Conservation (phyloP, 2,888 invertebrate species). For the Ditula angustiorana region DNA sequence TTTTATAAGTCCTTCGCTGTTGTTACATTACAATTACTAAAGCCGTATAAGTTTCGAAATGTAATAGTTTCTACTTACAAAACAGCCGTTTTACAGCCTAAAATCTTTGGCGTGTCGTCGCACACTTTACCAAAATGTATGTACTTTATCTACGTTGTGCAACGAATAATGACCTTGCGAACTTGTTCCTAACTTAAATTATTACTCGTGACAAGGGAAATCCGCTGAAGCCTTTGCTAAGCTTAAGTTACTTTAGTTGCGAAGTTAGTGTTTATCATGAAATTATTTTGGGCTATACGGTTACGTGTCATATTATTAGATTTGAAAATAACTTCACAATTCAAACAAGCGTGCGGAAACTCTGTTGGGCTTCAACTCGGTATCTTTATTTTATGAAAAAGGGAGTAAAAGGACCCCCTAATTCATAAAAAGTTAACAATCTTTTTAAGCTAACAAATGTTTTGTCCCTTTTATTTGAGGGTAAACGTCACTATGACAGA, state of each 20-base stretch:
- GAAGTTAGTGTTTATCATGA: slow-evolving; percentile 19
- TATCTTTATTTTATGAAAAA: background rate
- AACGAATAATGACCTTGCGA: slow-evolving; percentile 25
- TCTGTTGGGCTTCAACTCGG: no score
- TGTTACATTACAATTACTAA: background rate
- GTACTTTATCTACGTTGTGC: slow-evolving; percentile 9
- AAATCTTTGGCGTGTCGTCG: background rate
- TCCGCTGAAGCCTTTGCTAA: slow-evolving; percentile 23
- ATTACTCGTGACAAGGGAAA: slow-evolving; percentile 29
- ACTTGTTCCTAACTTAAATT: slow-evolving; percentile 22
- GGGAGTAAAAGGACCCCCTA: no score
- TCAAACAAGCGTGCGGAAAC: no score
- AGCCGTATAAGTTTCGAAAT: background rate
- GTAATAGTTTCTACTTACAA: background rate
- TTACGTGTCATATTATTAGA: background rate
- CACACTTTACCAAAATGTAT: slow-evolving; percentile 6
- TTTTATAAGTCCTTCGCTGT: no score
- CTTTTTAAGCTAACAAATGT: no score
- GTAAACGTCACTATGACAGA: no score
- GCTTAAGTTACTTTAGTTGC: slow-evolving; percentile 7
- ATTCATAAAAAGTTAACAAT: no score
- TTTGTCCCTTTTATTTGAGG: no score
- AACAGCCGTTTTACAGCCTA: background rate
- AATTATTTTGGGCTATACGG: slow-evolving; percentile 8
- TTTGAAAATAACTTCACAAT: no score